Base-by-base conservation (phyloP, 2,797 vertebrate species). In the Pangasius sanitwongsei region DNA sequence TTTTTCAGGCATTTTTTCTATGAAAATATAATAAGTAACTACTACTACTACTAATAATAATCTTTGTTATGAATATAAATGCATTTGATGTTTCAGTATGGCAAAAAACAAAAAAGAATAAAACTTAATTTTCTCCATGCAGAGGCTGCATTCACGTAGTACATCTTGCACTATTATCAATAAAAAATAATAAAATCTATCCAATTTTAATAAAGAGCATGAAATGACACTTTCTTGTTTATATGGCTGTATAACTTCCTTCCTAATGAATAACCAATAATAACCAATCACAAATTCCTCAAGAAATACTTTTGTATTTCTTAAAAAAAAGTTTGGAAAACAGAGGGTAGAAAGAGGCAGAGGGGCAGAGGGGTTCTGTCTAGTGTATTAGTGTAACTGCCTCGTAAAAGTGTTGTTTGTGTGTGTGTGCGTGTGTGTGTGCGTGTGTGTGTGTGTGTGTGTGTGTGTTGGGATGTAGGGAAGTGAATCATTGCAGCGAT, bases 401-500 rank as follows among this genome's bases (percentile, higher is more conserved):
- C 41, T 67, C 1, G 2, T 31, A 65, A 44, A 72, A 8, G 7
- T 61, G 6, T 57, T 13, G 44, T 25, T 16, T 59, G n/a, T 78
- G 25, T 78, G 8, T 28, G 34, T 77, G 44, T 77, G 44, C 59
- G 78, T 59, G n/a, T 61, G 55, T 61, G 57, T 63, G 57, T 63
- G 77, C 18, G 77, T 20, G 77, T 55, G 75, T 80, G 41, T 80
- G 25, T 53, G 75, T 78, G 48, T 55, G 50, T 80, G 50, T 31
- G 75, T 55, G 75, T 55, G 6, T 31, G 48, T 80, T 37, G 20
- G 53, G 11, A 37, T 84, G 57, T 78, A 70, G 61, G 70, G 74
- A 88, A 84, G 41, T 84, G 63, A 84, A 84, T 84, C 61, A 84
- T 53, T 69, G 44, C 44, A 67, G 28, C 9, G 11, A 20, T 67